Evolutionary conservation across 2,888 invertebrate genomes (phyloP), one percentile per base, ranked within the genome.

Genomic region (Hypena proboscidalis): DNA sequence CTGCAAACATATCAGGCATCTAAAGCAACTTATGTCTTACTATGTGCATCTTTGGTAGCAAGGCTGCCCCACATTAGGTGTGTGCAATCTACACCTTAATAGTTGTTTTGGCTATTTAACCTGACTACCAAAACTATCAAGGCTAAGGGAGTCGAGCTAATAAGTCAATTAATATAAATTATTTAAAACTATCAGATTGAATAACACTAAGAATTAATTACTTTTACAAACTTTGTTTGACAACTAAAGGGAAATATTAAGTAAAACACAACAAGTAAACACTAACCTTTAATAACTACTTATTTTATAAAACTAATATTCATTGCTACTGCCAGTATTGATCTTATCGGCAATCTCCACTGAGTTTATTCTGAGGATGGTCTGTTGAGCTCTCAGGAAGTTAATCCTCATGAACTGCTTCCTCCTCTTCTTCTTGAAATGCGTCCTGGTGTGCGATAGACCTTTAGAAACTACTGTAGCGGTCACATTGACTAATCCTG

Each of bases 391-490:
- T 67, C 95, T 92, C 63, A 92, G 92, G 77, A 93, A 97, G 73
- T 95, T 94, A 23, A 95, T 94, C 58, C 95, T 93, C 85, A 93
- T 93, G 67, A 89, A 96, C 65, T 96, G 96, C 85, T 96, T 96
- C 85, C 96, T 94, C 58, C 93, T 91, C 66, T 93, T 95, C 80
- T 95, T 95, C 48, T 93, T 93, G 67, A 96, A 97, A 70, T 94
- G 92, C 15, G 95, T 94, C 80, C 94, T 94, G 1, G 95, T 96
- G 69, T 96, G 95, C 0, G 96, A 95, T 6, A 97, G 83, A 0
- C 95, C 95, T 80, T 97, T 97, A 40, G 97, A 97, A 33, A 97
- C 94, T 0, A 97, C 92, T 10, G 97, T 97, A 0, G 96, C 97
- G 46, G 94, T 93, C 0, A 98, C 92, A 56, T 93, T 89, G 0